phyloP scores from a whole-genome alignment of 2,113 vertebrate species.

The Edolisoma coerulescens region DNA sequence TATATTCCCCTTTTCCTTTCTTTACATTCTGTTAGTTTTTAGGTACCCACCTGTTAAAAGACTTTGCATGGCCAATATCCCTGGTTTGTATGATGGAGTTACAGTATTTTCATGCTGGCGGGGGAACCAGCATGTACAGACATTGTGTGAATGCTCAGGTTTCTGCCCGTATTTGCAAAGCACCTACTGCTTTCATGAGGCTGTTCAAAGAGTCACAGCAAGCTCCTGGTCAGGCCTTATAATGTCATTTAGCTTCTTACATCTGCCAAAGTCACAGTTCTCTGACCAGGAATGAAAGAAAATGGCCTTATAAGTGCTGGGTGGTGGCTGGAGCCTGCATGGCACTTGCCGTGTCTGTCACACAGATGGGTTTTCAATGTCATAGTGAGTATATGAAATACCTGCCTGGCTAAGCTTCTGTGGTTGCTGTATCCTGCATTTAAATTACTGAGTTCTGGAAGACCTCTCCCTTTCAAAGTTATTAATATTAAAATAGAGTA shows the following conservation, averaged over 20 bases:
- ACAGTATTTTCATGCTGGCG: background rate
- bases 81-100: background rate
- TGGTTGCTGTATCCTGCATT: background rate
- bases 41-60: background rate
- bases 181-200: fast-evolving
- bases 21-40: background rate
- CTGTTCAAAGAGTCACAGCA: background rate
- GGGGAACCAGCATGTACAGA: background rate
- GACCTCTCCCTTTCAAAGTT: background rate
- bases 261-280: background rate
- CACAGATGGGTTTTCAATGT: background rate
- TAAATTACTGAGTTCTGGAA: background rate
- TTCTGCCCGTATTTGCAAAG: background rate
- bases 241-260: background rate
- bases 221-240: background rate
- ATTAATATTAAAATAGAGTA: background rate
- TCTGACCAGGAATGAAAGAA: background rate
- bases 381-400: background rate
- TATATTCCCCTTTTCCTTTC: background rate
- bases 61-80: background rate
- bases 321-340: background rate
- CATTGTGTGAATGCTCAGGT: fast-evolving
- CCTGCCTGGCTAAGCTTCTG: background rate
- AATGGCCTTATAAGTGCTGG: background rate
- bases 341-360: background rate